These are phyloP conservation scores for Coracias cyanogaster DNA, from an alignment of 2,797 vertebrate genomes.

Conservation along the genomic window DNA sequence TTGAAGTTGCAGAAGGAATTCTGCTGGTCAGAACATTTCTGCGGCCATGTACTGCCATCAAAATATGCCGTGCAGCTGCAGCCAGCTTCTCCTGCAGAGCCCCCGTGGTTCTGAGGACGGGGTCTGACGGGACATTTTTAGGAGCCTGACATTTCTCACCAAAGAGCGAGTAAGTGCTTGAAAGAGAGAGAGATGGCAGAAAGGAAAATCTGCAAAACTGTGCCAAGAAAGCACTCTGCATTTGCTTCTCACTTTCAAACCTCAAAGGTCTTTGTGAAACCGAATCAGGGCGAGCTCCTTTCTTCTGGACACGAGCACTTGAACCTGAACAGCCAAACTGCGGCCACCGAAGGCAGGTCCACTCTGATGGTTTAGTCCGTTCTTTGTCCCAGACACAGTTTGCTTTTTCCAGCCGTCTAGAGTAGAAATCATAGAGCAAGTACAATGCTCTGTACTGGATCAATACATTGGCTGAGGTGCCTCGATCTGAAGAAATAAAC, in stretches of 20 bases:
- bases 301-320: background rate
- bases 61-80: background rate
- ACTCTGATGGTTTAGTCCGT: background rate
- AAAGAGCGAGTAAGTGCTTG: background rate
- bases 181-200: background rate
- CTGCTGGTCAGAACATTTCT: background rate
- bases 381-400: background rate
- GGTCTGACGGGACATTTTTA: background rate
- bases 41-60: background rate
- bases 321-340: background rate
- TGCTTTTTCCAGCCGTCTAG: background rate
- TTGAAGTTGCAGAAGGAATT: background rate
- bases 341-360: background rate
- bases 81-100: background rate
- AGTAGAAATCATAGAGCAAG: background rate
- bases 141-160: background rate
- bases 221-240: background rate
- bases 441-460: background rate
- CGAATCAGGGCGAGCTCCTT: background rate
- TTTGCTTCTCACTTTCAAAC: background rate
- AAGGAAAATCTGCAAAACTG: background rate
- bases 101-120: background rate
- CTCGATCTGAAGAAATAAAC: background rate
- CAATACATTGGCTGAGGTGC: background rate
- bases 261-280: background rate